A percentile compares a stretch with the other conserved stretches of the same genome.
Conservation (phyloP, 1,140 invertebrate genomes). For the Achatina immaculata region DNA sequence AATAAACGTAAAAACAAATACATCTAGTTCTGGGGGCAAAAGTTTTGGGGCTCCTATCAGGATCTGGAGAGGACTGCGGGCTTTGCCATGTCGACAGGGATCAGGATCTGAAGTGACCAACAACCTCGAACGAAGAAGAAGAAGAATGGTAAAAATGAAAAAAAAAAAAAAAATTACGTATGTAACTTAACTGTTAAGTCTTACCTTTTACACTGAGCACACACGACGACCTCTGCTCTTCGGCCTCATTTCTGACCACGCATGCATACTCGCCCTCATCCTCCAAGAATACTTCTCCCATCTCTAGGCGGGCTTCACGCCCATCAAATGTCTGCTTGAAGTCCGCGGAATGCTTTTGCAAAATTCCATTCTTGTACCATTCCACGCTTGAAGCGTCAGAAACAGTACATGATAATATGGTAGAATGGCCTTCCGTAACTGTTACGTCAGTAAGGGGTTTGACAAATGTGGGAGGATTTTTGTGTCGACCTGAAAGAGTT, state of each 20-base stretch:
- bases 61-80: no score
- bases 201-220: constrained; percentile 55
- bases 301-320: constrained; percentile 52
- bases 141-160: no score
- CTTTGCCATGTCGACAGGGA: no score
- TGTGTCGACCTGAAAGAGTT: constrained; percentile 40
- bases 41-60: no score
- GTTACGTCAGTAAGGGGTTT: constrained; percentile 47
- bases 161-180: no score
- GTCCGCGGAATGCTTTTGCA: constrained; percentile 54
- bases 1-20: no score
- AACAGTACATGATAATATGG: constrained; percentile 49
- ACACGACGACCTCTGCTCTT: constrained; percentile 52
- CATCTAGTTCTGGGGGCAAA: no score
- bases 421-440: constrained; percentile 55
- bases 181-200: no score
- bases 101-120: no score
- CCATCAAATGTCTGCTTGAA: constrained; percentile 64
- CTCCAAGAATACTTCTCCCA: constrained; percentile 59
- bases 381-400: constrained; percentile 46
- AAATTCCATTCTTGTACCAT: constrained; percentile 61
- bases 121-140: no score
- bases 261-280: constrained; percentile 60
- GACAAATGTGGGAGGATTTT: constrained; percentile 45
- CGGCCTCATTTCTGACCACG: constrained; percentile 53